Evolutionary conservation across 2,113 vertebrate species (phyloP), one percentile per base, ranked within the genome.

Genomic region (Osmerus mordax): DNA sequence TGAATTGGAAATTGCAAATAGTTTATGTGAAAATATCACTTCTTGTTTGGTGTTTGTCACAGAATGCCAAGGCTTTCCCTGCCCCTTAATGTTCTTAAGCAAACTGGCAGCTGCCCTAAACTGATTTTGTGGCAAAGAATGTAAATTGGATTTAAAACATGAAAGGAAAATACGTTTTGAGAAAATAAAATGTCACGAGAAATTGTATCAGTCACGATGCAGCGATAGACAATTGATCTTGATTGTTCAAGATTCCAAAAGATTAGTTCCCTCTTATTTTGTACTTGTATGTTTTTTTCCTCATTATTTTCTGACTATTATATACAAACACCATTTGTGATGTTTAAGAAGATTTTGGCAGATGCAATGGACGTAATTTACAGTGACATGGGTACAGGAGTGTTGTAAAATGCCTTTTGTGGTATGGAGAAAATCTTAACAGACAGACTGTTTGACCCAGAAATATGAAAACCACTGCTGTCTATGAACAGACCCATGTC

Each of bases 71-170:
- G 65, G 74, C 77, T 58, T 51, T 71, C 23, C 21, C 62, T 67
- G 69, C 32, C 67, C 58, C 15, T 13, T 51, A 14, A 52, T 56
- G 19, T 69, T 76, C 62, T 64, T 36, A 55, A 73, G 12, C 70
- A 79, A 87, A 82, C 74, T 87, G 86, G 84, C 84, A 89, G 85
- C 87, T 89, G 82, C 79, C 54, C 69, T 63, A 72, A 65, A 51
- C 8, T 8, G 3, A 47, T 47, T 47, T 25, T 74, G 72, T 76
- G 82, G 71, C 66, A 70, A 74, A 79, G 71, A 85, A 88, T 83
- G 82, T 86, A 67, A 83, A 88, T 70, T 54, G 13, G 36, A 73
- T 77, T 75, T 52, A 52, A 3, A 73, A 8, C 4, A 53, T 23
- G 21, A 70, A 59, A 67, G 54, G 14, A 29, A 53, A 61, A 75